phyloP scores from a whole-genome alignment of 2,797 vertebrate species.

The Anabacerthia variegaticeps region DNA sequence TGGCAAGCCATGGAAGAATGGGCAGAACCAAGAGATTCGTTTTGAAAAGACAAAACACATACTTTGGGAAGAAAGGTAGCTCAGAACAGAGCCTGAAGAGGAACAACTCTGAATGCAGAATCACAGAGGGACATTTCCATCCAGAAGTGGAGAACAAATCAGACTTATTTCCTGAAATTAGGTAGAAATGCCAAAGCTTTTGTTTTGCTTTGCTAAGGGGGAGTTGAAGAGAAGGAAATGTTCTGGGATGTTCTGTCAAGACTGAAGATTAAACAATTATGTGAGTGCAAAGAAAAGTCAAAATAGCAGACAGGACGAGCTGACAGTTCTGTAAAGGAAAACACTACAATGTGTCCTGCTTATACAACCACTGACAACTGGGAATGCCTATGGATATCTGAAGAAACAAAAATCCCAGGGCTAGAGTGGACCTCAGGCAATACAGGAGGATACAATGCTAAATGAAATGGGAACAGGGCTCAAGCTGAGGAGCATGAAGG shows the following conservation, averaged over 20 bases:
- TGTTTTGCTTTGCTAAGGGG: neutral
- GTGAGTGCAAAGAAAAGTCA: conserved; percentile 12
- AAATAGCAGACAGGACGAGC: neutral
- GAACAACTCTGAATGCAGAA: neutral
- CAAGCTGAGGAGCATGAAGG: neutral
- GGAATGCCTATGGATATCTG: neutral
- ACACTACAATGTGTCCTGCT: neutral
- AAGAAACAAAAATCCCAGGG: neutral
- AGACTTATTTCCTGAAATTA: neutral
- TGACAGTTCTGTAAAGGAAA: neutral
- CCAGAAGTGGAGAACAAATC: neutral
- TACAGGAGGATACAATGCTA: neutral
- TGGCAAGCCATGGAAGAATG: neutral
- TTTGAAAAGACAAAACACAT: neutral
- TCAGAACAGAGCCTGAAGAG: neutral
- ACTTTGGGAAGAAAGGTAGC: neutral
- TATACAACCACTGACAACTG: neutral
- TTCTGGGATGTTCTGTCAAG: neutral
- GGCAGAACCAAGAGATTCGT: neutral
- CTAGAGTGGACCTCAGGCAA: neutral
- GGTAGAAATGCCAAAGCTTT: neutral
- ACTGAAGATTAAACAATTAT: neutral
- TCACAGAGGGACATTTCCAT: neutral
- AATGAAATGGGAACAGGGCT: neutral
- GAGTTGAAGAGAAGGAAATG: neutral